Percentiles rank a stretch among this genome's conserved stretches.
phyloP scores from a whole-genome alignment of 2,797 vertebrate species.

The Sebastes melanostomus region DNA sequence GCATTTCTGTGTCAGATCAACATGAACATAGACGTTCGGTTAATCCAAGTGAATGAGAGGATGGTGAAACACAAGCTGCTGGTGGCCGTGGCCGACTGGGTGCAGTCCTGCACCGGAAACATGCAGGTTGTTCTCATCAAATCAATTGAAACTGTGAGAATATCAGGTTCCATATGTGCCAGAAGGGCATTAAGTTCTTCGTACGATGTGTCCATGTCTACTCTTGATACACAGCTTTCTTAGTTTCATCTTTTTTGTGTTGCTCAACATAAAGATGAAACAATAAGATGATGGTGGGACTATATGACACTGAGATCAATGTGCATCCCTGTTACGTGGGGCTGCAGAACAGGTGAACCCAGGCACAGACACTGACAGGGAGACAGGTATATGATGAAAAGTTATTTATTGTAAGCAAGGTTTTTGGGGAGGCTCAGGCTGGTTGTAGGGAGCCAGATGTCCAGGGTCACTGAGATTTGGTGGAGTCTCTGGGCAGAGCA shows the following conservation, averaged over 20 bases:
- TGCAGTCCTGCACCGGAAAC: constrained; percentile 76
- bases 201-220: neutral
- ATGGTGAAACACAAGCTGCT: constrained; percentile 78
- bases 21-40: constrained; percentile 80
- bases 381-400: too few relatives aligned
- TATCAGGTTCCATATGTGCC: neutral
- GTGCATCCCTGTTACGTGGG: neutral
- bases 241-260: neutral
- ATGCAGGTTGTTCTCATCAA: constrained; percentile 71
- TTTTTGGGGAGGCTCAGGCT: too few relatives aligned
- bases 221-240: neutral
- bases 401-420: too few relatives aligned
- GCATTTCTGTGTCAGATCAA: constrained; percentile 74
- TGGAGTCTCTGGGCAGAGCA: too few relatives aligned
- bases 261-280: neutral
- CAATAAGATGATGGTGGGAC: neutral
- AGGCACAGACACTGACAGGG: too few relatives aligned
- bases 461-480: too few relatives aligned
- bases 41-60: constrained; percentile 83
- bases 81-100: constrained; percentile 80
- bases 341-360: too few relatives aligned
- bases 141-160: neutral
- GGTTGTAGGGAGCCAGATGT: too few relatives aligned
- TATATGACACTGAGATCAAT: neutral
- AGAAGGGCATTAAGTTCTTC: neutral